Percentiles rank a stretch among this genome's conserved stretches.
These are phyloP conservation scores for Plotosus lineatus DNA, from an alignment of 2,113 vertebrate genomes.

Conservation along the genomic window DNA sequence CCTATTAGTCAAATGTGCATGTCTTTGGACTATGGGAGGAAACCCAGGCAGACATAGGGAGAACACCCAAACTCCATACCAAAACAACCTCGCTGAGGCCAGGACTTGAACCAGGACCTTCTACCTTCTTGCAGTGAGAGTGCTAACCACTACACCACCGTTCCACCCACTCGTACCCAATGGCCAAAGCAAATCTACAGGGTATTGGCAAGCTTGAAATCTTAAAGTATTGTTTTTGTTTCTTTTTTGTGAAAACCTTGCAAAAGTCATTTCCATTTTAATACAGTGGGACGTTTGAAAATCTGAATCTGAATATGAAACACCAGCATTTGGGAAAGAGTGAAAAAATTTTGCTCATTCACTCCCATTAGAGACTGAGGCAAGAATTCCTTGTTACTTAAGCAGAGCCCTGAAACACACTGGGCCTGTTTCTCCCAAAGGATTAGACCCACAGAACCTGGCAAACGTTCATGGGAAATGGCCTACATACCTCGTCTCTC, in stretches of 20 bases:
- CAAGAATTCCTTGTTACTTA: slow-evolving; percentile 56
- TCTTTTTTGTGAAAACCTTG: background rate
- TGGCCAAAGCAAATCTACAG: background rate
- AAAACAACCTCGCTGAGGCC: too few species aligned
- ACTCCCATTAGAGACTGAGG: slow-evolving; percentile 33
- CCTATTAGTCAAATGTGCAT: too few species aligned
- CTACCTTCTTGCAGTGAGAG: too few species aligned
- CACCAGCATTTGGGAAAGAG: background rate
- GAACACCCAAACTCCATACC: too few species aligned
- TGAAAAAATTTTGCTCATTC: slow-evolving; percentile 15
- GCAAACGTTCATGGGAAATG: slow-evolving; percentile 59
- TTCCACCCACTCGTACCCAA: background rate
- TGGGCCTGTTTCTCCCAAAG: slow-evolving; percentile 53
- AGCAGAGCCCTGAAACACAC: slow-evolving; percentile 51
- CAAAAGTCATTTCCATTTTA: background rate
- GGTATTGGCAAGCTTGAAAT: background rate
- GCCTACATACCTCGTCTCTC: slow-evolving; percentile 52
- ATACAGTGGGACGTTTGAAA: background rate
- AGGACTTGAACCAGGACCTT: too few species aligned
- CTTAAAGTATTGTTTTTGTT: background rate
- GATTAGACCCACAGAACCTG: slow-evolving; percentile 58
- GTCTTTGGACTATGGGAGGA: too few species aligned
- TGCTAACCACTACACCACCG: too few species aligned
- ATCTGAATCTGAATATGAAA: background rate
- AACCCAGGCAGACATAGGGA: too few species aligned